Percentiles rank a stretch among this genome's conserved stretches.
These are phyloP conservation scores for Keiferia lycopersicella DNA, from an alignment of 2,888 invertebrate species.

Conservation along the genomic window DNA sequence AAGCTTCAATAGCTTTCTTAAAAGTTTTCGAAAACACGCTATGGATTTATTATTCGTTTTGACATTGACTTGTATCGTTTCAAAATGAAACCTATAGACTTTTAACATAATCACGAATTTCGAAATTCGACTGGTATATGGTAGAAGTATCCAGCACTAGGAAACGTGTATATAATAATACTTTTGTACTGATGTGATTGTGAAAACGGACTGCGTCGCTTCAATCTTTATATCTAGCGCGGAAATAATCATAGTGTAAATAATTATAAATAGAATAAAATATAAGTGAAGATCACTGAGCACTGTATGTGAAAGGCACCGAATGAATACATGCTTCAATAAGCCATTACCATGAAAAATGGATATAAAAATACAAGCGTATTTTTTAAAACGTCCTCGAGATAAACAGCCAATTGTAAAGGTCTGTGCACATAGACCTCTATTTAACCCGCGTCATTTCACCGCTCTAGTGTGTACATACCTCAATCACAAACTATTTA, in stretches of 20 bases:
- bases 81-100: constrained; percentile 49
- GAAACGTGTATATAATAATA: constrained; percentile 60
- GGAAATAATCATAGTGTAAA: constrained; percentile 51
- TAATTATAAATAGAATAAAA: constrained; percentile 48
- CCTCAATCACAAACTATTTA: constrained; percentile 36
- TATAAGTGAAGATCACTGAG: constrained; percentile 38
- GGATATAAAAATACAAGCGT: neutral
- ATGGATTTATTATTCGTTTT: neutral
- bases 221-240: constrained; percentile 50
- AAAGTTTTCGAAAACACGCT: neutral
- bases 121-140: constrained; percentile 60
- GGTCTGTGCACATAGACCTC: constrained; percentile 53
- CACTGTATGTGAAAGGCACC: constrained; percentile 51
- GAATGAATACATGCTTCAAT: neutral
- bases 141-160: constrained; percentile 52
- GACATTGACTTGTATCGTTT: constrained; percentile 29
- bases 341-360: neutral
- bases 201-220: constrained; percentile 47
- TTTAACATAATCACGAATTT: constrained; percentile 61
- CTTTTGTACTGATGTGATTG: constrained; percentile 49
- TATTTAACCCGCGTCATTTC: constrained; percentile 36
- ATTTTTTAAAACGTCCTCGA: neutral
- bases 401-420: constrained; percentile 38
- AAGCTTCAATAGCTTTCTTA: neutral
- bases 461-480: constrained; percentile 51